phyloP scores from a whole-genome alignment of 2,113 vertebrate species.

The Paedocypris sp. region DNA sequence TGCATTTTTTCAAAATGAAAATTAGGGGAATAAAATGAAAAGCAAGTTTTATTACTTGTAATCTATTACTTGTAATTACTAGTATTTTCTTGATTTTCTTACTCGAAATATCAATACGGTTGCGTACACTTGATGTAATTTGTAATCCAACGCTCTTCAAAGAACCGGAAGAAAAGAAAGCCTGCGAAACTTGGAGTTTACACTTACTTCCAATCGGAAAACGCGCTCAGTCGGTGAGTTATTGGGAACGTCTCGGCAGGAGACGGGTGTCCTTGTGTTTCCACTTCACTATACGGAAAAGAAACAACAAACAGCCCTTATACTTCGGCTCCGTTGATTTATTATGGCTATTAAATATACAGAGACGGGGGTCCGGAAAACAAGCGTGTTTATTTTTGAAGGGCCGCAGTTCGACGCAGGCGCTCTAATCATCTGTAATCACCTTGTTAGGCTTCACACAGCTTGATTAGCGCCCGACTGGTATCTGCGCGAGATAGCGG shows the following conservation, averaged over 20 bases:
- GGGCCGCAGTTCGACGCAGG: conserved; percentile 34
- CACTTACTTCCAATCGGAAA: conserved; percentile 19
- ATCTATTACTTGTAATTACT: no score
- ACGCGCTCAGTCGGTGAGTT: conserved; percentile 11
- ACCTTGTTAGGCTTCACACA: conserved; percentile 29
- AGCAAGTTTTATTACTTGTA: no score
- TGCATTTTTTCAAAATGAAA: no score
- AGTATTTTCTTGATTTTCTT: no score
- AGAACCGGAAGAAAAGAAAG: no score
- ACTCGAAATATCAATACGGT: no score
- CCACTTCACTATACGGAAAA: conserved; percentile 25
- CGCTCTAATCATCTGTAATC: conserved; percentile 37
- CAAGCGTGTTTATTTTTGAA: conserved; percentile 47
- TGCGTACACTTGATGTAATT: no score
- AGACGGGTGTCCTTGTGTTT: conserved; percentile 32
- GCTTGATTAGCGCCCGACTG: conserved; percentile 26
- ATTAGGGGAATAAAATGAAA: no score
- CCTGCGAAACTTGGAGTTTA: neutral
- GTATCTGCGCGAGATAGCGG: conserved; percentile 15
- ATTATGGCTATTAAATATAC: conserved; percentile 47
- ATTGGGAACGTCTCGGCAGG: conserved; percentile 19
- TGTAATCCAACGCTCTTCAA: no score
- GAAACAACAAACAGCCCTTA: conserved; percentile 30
- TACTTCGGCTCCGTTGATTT: conserved; percentile 41
- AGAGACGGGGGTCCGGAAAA: conserved; percentile 28